phyloP scores from a whole-genome alignment of 1,140 invertebrate genomes.

The Proctacanthus coquilletti region DNA sequence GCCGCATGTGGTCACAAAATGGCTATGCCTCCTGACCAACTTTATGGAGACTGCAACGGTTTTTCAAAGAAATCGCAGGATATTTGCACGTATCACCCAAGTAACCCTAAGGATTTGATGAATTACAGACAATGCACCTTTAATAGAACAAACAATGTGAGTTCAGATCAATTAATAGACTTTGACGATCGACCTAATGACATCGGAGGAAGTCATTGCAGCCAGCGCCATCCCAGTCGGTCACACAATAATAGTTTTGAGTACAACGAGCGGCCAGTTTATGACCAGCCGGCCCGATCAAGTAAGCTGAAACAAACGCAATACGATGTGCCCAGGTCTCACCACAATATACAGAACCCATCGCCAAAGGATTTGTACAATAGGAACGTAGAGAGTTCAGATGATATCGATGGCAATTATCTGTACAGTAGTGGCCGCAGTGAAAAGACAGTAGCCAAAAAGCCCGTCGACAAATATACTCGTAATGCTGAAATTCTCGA shows the following conservation, averaged over 20 bases:
- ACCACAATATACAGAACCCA: background rate
- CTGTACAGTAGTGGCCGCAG: slow-evolving; percentile 12
- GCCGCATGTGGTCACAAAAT: slow-evolving; percentile 1
- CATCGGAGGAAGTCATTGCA: too few species aligned
- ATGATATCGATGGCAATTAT: slow-evolving; percentile 9
- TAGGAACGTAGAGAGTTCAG: slow-evolving; percentile 1
- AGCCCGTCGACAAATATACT: slow-evolving; percentile 11
- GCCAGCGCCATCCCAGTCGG: background rate
- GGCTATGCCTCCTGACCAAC: background rate
- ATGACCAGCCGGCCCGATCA: background rate
- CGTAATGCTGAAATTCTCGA: slow-evolving; percentile 11
- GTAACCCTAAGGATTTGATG: slow-evolving; percentile 7
- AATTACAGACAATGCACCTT: slow-evolving; percentile 22
- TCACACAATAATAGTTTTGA: slow-evolving; percentile 4
- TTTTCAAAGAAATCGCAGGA: background rate
- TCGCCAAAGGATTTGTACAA: background rate
- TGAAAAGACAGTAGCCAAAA: slow-evolving; percentile 6
- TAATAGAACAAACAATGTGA: slow-evolving; percentile 27
- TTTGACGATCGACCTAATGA: slow-evolving; percentile 41
- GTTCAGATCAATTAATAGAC: slow-evolving; percentile 59
- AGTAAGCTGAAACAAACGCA: background rate
- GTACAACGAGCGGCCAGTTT: background rate
- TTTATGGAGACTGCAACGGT: slow-evolving; percentile 1
- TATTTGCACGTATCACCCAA: background rate
- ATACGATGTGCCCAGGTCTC: background rate